Evolutionary conservation across 2,113 vertebrate species (phyloP), one percentile per base, ranked within the genome.

Genomic region (Athene noctua): DNA sequence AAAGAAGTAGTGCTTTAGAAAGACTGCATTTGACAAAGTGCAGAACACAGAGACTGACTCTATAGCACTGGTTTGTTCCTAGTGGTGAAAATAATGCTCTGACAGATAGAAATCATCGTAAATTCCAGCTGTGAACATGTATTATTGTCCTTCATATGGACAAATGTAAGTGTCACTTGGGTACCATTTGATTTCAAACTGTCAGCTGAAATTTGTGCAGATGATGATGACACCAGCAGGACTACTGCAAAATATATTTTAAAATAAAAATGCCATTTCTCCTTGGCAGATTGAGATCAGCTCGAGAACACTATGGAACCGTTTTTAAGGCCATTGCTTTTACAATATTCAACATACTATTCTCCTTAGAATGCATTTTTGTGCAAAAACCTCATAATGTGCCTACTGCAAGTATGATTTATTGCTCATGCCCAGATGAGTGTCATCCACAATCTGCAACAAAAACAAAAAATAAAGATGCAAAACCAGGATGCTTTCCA

Each of bases 191-290:
- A 94, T 92, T 96, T 86, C 91, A 88, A 87, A 54, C 89, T 91
- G 94, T 86, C 94, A 91, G 81, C 74, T 90, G 84, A 80, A 96
- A 97, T 96, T 97, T 95, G 87, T 83, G 89, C 55, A 77, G 87
- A 95, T 95, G 91, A 95, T 87, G 86, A 96, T 32, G 86, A 94
- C 90, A 97, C 94, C 89, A 90, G 84, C 40, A 96, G 89, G 95
- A 80, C 71, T 62, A 83, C 10, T 71, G 51, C 83, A 67, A 90
- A 96, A 96, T 83, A 88, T 52, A 92, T 78, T 95, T 97, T 97
- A 73, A 95, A 95, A 95, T 91, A 96, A 94, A 97, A 96, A 83
- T 15, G 80, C 63, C 74, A 29, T 74, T 93, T 94, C 85, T 93
- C 42, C 61, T 51, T 67, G 95, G 78, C 94, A 97, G 89, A 74